Evolutionary conservation across 2,888 invertebrate genomes (phyloP).

Genomic region (Sipha maydis): DNA sequence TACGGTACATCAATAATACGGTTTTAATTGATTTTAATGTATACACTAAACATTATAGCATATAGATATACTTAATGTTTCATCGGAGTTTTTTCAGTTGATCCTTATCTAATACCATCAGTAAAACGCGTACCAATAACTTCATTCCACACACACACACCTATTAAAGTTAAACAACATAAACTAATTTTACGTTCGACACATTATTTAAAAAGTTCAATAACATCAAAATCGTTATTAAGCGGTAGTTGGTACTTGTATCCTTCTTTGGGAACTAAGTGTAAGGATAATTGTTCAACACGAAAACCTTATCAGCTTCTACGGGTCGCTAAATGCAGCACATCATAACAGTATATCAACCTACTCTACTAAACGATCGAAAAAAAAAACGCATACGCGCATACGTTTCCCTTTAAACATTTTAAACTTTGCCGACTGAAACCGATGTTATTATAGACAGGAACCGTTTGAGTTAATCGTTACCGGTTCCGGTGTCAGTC

Average conservation of each 20-base stretch:
- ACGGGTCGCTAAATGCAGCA: not conserved
- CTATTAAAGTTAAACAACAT: not conserved
- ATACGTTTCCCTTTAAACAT: not conserved
- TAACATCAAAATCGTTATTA: not conserved
- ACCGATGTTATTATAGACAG: not conserved
- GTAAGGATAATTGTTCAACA: constrained; percentile 33
- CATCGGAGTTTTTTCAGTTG: too few species aligned
- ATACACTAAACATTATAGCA: too few species aligned
- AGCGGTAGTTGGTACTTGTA: not conserved
- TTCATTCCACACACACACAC: not conserved
- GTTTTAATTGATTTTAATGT: not conserved
- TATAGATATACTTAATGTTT: too few species aligned
- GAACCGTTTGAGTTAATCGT: too few species aligned
- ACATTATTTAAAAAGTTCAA: not conserved
- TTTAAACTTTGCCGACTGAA: not conserved
- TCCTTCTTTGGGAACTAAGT: constrained; percentile 23
- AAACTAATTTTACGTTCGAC: not conserved
- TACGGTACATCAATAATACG: not conserved
- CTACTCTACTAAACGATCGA: not conserved
- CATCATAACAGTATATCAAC: not conserved
- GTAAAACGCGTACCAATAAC: not conserved
- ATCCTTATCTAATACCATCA: too few species aligned
- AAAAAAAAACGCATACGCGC: not conserved
- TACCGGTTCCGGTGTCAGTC: too few species aligned
- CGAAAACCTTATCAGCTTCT: constrained; percentile 14